These are phyloP conservation scores for Linnaemya tessellans DNA, from an alignment of 2,888 invertebrate species.

Conservation along the genomic window DNA sequence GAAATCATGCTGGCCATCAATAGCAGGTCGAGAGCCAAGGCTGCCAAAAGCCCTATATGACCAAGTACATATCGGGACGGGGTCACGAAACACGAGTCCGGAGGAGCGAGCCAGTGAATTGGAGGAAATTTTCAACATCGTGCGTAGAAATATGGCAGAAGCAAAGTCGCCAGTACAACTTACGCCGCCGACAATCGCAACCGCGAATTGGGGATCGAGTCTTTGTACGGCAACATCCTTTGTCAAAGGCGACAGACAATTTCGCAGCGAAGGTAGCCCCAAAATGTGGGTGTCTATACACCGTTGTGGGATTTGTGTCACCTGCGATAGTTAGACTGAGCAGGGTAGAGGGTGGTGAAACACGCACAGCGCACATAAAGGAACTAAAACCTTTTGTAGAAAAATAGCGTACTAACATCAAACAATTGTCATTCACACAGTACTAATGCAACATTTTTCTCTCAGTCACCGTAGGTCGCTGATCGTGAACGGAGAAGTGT, in stretches of 20 bases:
- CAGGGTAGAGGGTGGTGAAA: not conserved
- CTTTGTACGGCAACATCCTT: constrained; percentile 20
- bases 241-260: constrained; percentile 22
- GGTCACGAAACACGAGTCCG: not conserved
- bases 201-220: constrained; percentile 18
- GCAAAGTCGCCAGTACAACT: constrained; percentile 13
- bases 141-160: not conserved
- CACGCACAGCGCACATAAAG: not conserved
- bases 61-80: constrained; percentile 6
- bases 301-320: not conserved
- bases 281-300: not conserved
- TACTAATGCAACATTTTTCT: no score
- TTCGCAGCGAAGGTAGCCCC: constrained; percentile 35
- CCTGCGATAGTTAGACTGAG: not conserved
- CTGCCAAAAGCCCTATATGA: constrained; percentile 14
- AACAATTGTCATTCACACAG: no score
- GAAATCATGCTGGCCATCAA: constrained; percentile 36
- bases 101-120: not conserved
- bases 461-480: no score
- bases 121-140: not conserved
- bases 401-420: not conserved
- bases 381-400: not conserved
- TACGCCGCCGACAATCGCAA: constrained; percentile 1
- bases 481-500: no score
- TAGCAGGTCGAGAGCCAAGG: constrained; percentile 32